These are phyloP conservation scores for Pycnonotus jocosus DNA, from an alignment of 2,113 vertebrate genomes.

Conservation along the genomic window DNA sequence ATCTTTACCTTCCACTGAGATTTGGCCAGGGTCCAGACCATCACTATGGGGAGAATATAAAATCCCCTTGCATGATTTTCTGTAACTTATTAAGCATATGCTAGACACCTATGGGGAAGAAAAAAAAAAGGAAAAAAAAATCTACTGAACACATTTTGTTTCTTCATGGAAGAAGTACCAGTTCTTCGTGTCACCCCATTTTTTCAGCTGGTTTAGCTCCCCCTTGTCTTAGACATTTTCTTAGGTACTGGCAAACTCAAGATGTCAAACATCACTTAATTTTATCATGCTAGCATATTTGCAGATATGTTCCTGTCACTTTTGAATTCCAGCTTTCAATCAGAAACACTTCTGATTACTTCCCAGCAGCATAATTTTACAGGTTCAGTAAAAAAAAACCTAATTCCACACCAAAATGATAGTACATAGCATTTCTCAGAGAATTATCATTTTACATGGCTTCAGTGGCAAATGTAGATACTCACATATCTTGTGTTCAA, in stretches of 20 bases:
- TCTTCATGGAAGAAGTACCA: neutral
- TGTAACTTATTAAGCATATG: neutral
- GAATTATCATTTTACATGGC: neutral
- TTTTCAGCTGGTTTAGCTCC: neutral
- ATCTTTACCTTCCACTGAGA: constrained; percentile 35
- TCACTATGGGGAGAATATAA: neutral
- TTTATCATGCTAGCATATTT: neutral
- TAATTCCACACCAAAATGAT: neutral
- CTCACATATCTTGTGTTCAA: neutral
- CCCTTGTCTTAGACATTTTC: neutral
- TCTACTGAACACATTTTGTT: neutral
- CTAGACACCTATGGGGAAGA: neutral
- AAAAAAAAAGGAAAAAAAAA: too few relatives aligned
- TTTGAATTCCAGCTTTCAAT: constrained; percentile 4
- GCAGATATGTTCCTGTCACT: neutral
- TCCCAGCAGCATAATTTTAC: neutral
- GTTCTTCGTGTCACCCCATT: neutral
- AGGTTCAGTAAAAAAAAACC: neutral
- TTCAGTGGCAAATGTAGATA: neutral
- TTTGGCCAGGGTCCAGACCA: neutral
- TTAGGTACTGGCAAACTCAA: neutral
- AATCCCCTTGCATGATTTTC: neutral
- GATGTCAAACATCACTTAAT: neutral
- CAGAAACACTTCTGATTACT: neutral
- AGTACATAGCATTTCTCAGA: neutral